These are phyloP conservation scores for Laticauda colubrina DNA, from an alignment of 2,113 vertebrate genomes.

Conservation along the genomic window DNA sequence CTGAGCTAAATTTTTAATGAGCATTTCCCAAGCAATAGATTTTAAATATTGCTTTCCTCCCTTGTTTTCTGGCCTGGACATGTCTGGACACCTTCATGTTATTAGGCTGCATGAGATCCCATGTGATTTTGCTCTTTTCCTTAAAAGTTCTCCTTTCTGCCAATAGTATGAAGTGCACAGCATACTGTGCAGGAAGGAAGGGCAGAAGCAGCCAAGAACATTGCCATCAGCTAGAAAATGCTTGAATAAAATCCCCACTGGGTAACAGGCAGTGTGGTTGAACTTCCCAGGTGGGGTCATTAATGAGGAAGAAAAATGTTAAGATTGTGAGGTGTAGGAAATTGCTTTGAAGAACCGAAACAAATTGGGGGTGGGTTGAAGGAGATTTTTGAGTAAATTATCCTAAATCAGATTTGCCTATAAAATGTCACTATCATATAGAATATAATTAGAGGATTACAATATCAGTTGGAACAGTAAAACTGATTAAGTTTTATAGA, in stretches of 20 bases:
- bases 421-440: neutral
- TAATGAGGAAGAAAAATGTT: conserved; percentile 33
- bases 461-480: neutral
- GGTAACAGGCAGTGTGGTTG: neutral
- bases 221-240: conserved; percentile 18
- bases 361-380: neutral
- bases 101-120: neutral
- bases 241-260: neutral
- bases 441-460: neutral
- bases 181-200: neutral
- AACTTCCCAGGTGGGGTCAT: conserved; percentile 15
- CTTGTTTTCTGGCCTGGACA: conserved; percentile 44
- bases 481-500: neutral
- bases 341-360: neutral
- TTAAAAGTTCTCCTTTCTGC: conserved; percentile 42
- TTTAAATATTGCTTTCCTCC: conserved; percentile 28
- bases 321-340: neutral
- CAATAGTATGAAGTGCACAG: neutral
- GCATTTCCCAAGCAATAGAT: conserved; percentile 24
- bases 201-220: neutral
- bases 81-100: conserved; percentile 49
- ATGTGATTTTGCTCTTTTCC: conserved; percentile 18
- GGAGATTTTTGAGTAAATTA: neutral
- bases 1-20: conserved; percentile 15
- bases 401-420: neutral